Evolutionary conservation across 2,888 invertebrate species (phyloP), one percentile per base, ranked within the genome.

Genomic region (Stenichneumon culpator): DNA sequence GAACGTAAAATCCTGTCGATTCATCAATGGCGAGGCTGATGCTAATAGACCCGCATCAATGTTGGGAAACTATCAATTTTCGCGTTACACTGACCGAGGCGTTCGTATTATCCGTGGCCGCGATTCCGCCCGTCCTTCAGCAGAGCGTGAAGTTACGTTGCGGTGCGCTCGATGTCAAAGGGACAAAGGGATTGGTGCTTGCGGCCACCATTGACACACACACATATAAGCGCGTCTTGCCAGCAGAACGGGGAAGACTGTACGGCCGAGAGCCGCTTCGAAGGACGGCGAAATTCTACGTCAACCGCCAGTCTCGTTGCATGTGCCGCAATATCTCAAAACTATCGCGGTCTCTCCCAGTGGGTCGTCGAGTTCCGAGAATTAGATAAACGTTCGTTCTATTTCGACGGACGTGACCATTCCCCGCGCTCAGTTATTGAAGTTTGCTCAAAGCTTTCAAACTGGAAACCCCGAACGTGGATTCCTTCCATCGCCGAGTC

Each of bases 391-490:
- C 60, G 16, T 32, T 63, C 60, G 60, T 28, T 6, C 60, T 44
- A 67, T 44, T 39, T 39, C 67, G 44, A n/a, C 39, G 14, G 14
- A 67, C 25, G 39, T 4, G 19, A 36, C n/a, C 28, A 16, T 63
- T 28, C 16, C 52, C 19, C 6, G 16, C 36, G 39, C 9, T 67
- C 6, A 44, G 28, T 39, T 65, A 32, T 9, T 57, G 25, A 72
- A 82, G 67, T 60, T 79, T 39, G 25, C 52, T 16, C 68, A 83
- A 74, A 73, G 78, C 57, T 63, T 25, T 16, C 25, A 28, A 73
- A 73, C 60, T 69, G 73, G 68, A 79, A 79, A 68, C 39, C 32
- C 52, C 47, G 4, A 14, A 28, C 47, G 57, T 14, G 36, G 44
- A 72, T 28, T 9, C 65, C 72, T 67, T 79, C 36, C 60, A 70